Percentiles rank a stretch among this genome's conserved stretches.
Conservation (phyloP, 2,797 vertebrate species). For the Parotocinclus haroldoi region DNA sequence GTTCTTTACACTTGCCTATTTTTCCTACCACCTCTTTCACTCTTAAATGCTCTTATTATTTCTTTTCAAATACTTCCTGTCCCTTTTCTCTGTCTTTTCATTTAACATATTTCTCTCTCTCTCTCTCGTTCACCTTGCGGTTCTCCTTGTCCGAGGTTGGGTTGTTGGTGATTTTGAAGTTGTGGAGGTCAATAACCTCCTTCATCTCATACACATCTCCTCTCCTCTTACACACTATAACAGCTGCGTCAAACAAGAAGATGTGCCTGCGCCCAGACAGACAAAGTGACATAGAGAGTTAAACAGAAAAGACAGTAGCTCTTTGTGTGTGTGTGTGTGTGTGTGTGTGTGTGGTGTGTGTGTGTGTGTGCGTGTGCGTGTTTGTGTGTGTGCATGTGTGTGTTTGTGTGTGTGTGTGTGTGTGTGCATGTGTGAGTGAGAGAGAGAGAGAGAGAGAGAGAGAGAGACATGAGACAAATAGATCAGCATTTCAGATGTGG, state of each 20-base stretch:
- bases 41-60: neutral
- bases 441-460: neutral
- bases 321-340: too few species aligned
- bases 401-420: neutral
- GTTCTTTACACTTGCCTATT: too few species aligned
- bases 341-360: neutral
- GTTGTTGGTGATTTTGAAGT: slow-evolving; percentile 95
- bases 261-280: slow-evolving; percentile 77
- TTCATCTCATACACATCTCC: slow-evolving; percentile 98
- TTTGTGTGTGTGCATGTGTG: neutral
- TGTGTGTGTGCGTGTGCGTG: neutral
- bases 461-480: too few species aligned
- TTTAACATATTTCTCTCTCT: neutral
- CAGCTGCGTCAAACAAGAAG: slow-evolving; percentile 91
- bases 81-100: too few species aligned
- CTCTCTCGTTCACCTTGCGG: slow-evolving; percentile 79
- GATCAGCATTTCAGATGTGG: neutral
- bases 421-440: neutral
- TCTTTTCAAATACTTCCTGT: neutral
- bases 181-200: slow-evolving; percentile 92
- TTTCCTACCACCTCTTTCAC: neutral
- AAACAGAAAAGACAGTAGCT: neutral
- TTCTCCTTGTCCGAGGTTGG: slow-evolving; percentile 94
- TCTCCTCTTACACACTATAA: slow-evolving; percentile 91
- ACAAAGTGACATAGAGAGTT: slow-evolving; percentile 31